These are phyloP conservation scores for Heteronetta atricapilla DNA, from an alignment of 2,113 vertebrate genomes.

Conservation along the genomic window DNA sequence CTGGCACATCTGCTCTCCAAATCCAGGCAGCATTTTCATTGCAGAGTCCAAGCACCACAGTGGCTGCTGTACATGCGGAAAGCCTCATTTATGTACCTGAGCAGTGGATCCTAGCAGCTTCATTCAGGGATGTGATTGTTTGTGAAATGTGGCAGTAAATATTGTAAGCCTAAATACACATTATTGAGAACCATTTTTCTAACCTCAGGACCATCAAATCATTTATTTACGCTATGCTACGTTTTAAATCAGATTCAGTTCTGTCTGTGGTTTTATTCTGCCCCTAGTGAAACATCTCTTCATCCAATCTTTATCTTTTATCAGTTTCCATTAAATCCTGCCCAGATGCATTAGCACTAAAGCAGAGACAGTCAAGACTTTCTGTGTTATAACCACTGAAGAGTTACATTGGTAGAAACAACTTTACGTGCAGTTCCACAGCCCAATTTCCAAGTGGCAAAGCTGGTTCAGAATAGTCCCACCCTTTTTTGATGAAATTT, in stretches of 20 bases:
- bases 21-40: not conserved
- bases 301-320: conserved; percentile 9
- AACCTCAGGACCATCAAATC: not conserved
- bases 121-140: not conserved
- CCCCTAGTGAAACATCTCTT: conserved; percentile 6
- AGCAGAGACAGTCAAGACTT: conserved; percentile 10
- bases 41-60: not conserved
- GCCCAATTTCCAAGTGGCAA: not conserved
- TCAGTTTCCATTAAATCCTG: conserved; percentile 1
- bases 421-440: not conserved
- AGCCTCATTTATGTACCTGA: not conserved
- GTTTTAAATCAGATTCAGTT: not conserved
- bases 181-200: not conserved
- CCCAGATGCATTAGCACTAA: not conserved
- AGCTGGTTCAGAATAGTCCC: not conserved
- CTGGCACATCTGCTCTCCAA: not conserved
- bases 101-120: not conserved
- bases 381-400: not conserved
- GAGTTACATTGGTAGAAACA: not conserved
- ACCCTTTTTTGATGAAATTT: not conserved
- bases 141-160: not conserved
- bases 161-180: not conserved
- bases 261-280: conserved; percentile 21
- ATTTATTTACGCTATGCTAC: not conserved
- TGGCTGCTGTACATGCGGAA: rapidly evolving